These are phyloP conservation scores for Pangasius macronema DNA, from an alignment of 2,797 vertebrate species.

Conservation along the genomic window DNA sequence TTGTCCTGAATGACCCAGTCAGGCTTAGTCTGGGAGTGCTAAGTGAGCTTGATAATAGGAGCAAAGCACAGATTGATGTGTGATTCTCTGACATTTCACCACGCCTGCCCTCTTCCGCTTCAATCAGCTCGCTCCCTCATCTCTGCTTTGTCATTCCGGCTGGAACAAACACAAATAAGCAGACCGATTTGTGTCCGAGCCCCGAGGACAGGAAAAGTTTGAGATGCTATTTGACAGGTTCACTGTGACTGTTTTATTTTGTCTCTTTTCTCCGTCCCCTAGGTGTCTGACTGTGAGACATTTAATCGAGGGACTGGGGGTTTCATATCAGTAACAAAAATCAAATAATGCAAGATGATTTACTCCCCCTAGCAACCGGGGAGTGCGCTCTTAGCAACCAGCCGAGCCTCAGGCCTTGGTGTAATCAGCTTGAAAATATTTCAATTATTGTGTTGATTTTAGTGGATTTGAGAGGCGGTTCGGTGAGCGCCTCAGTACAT, in stretches of 20 bases:
- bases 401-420: conserved; percentile 95
- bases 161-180: conserved; percentile 80
- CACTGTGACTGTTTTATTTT: conserved; percentile 90
- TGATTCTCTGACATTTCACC: conserved; percentile 70
- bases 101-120: conserved; percentile 77
- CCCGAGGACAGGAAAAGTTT: conserved; percentile 90
- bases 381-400: conserved; percentile 99
- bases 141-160: conserved; percentile 90
- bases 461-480: conserved; percentile 99
- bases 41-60: conserved; percentile 71
- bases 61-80: conserved; percentile 73
- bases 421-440: conserved; percentile 99
- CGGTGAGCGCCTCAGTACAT: conserved; percentile 92
- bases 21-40: conserved; percentile 76
- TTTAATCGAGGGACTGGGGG: conserved; percentile 99
- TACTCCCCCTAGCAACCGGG: conserved; percentile 99
- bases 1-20: conserved; percentile 71
- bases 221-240: conserved; percentile 99
- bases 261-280: conserved; percentile 91
- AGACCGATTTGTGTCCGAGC: conserved; percentile 86
- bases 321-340: conserved; percentile 99
- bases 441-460: conserved; percentile 99
- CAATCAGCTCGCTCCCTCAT: conserved; percentile 72
- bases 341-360: conserved; percentile 99
- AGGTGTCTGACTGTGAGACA: conserved; percentile 99